phyloP scores from a whole-genome alignment of 2,797 vertebrate genomes.

The Aplochiton taeniatus region DNA sequence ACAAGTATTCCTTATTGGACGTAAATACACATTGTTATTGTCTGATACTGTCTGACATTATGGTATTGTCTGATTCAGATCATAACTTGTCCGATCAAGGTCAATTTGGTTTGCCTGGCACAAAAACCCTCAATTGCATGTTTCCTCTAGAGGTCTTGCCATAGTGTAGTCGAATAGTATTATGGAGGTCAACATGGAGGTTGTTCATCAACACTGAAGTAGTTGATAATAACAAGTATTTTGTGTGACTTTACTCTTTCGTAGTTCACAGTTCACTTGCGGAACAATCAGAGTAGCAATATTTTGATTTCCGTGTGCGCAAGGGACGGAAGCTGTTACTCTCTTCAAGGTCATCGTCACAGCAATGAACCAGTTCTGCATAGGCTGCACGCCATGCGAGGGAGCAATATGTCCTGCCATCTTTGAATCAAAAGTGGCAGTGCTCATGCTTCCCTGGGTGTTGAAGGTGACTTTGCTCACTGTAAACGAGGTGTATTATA shows the following conservation, averaged over 20 bases:
- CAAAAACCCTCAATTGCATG: neutral
- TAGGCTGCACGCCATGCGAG: neutral
- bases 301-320: no score
- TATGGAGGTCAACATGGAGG: no score
- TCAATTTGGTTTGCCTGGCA: neutral
- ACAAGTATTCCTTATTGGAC: conserved; percentile 76
- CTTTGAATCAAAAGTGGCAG: conserved; percentile 16
- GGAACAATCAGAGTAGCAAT: no score
- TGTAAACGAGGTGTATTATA: conserved; percentile 30
- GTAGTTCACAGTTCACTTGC: no score
- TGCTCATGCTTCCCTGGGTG: conserved; percentile 2
- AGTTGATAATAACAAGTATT: no score
- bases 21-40: neutral
- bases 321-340: neutral
- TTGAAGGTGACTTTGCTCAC: conserved; percentile 21
- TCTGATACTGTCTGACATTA: no score
- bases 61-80: neutral
- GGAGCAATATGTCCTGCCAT: conserved; percentile 8
- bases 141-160: no score
- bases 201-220: no score
- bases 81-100: neutral
- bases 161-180: no score
- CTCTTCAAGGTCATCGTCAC: conserved; percentile 37
- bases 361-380: conserved; percentile 7
- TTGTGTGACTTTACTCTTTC: no score